A percentile compares a stretch with the other conserved stretches of the same genome.
Evolutionary conservation across 1,140 invertebrate genomes (phyloP).

Genomic region (Saxidomus purpurata): DNA sequence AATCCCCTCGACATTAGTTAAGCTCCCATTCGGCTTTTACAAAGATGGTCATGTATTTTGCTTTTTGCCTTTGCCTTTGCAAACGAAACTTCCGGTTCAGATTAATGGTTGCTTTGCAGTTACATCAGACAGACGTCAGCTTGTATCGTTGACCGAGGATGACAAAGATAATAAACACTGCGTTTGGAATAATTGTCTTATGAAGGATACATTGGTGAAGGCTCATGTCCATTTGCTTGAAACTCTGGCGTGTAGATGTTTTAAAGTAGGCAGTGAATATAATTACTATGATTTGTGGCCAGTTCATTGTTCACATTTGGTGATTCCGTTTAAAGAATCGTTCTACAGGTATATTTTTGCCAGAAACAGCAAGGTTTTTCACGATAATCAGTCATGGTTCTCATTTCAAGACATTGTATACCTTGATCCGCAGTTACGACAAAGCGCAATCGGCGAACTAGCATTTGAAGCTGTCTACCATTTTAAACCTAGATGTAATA

Average conservation of each 20-base stretch:
- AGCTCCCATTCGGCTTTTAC: background rate
- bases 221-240: constrained; percentile 31
- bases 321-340: background rate
- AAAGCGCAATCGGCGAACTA: constrained; percentile 1
- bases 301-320: background rate
- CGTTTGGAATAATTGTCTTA: constrained; percentile 27
- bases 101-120: constrained; percentile 78
- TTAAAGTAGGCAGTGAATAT: background rate
- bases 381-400: background rate
- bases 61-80: constrained; percentile 77
- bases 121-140: constrained; percentile 69
- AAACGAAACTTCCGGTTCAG: constrained; percentile 73
- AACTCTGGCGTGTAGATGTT: background rate
- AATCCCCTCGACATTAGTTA: background rate
- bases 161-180: constrained; percentile 56
- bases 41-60: constrained; percentile 72
- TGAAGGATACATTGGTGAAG: constrained; percentile 42
- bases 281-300: constrained; percentile 24
- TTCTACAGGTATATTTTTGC: background rate
- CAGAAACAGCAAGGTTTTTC: background rate
- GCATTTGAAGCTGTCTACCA: background rate
- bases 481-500: background rate
- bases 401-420: background rate
- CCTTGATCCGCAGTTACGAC: background rate
- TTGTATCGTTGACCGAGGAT: constrained; percentile 64